A percentile compares a stretch with the other conserved stretches of the same genome.
phyloP scores from a whole-genome alignment of 2,113 vertebrate species.

The Hemicordylus capensis region DNA sequence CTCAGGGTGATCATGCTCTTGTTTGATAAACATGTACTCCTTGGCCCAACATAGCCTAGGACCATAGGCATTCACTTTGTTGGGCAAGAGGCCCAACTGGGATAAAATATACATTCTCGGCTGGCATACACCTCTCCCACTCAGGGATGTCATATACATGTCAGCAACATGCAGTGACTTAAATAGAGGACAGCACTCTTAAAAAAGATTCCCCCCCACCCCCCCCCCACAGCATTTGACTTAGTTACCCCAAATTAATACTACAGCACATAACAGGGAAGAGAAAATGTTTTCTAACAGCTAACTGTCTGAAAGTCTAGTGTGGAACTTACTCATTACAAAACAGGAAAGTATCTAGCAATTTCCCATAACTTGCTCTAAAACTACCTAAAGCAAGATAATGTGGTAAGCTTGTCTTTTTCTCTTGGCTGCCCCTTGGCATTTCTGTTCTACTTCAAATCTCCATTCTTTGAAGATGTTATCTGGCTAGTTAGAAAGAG shows the following conservation, averaged over 20 bases:
- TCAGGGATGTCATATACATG: too few relatives aligned
- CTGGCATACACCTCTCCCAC: too few relatives aligned
- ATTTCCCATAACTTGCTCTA: conserved; percentile 6
- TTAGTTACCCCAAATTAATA: conserved; percentile 13
- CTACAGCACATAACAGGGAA: not conserved
- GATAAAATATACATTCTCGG: too few relatives aligned
- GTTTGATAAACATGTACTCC: too few relatives aligned
- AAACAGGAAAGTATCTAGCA: not conserved
- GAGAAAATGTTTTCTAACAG: conserved; percentile 19
- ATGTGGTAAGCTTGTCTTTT: not conserved
- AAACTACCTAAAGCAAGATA: conserved; percentile 21
- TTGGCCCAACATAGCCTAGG: too few relatives aligned
- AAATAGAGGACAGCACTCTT: not conserved
- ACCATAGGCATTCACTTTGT: too few relatives aligned
- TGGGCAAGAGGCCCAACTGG: too few relatives aligned
- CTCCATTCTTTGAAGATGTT: conserved; percentile 21
- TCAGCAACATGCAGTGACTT: not conserved
- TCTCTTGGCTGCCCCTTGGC: conserved; percentile 25
- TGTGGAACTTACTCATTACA: conserved; percentile 9
- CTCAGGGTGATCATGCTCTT: too few relatives aligned
- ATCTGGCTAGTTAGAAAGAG: not conserved
- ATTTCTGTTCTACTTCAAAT: conserved; percentile 30
- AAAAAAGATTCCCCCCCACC: not conserved
- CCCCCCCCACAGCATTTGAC: not conserved
- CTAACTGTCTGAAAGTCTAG: not conserved